phyloP scores from a whole-genome alignment of 2,888 invertebrate genomes.

The Ectobius pallidus region DNA sequence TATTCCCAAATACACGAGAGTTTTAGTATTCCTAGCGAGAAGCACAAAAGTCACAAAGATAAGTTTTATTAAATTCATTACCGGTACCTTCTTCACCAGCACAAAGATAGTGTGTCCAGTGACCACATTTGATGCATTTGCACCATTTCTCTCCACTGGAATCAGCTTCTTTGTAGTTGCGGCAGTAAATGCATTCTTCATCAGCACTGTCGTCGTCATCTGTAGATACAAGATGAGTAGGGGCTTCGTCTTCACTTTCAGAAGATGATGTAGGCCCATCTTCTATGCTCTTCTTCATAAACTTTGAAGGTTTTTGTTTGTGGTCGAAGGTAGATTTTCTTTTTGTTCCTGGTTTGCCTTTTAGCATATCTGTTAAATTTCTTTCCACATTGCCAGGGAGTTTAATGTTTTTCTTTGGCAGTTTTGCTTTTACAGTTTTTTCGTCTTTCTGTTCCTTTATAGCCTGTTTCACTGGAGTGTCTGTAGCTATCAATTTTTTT shows the following conservation, averaged over 20 bases:
- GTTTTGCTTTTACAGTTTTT: no score
- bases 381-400: no score
- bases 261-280: neutral
- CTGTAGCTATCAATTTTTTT: no score
- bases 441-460: no score
- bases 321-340: neutral
- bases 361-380: neutral
- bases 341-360: neutral
- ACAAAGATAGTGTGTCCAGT: slow-evolving; percentile 31
- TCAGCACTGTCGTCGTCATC: slow-evolving; percentile 18
- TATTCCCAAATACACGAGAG: no score
- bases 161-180: slow-evolving; percentile 21
- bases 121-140: slow-evolving; percentile 26
- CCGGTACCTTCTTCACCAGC: slow-evolving; percentile 19
- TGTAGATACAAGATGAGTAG: neutral
- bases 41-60: neutral
- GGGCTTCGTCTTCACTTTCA: neutral
- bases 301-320: neutral
- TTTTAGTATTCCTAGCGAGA: no score
- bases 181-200: slow-evolving; percentile 27
- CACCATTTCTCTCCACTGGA: slow-evolving; percentile 33
- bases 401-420: no score
- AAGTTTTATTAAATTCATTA: slow-evolving; percentile 11
- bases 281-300: neutral
- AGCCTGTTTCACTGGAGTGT: no score